Base-by-base conservation (phyloP, 2,888 invertebrate genomes). In the Apomyelois bistriatella region DNA sequence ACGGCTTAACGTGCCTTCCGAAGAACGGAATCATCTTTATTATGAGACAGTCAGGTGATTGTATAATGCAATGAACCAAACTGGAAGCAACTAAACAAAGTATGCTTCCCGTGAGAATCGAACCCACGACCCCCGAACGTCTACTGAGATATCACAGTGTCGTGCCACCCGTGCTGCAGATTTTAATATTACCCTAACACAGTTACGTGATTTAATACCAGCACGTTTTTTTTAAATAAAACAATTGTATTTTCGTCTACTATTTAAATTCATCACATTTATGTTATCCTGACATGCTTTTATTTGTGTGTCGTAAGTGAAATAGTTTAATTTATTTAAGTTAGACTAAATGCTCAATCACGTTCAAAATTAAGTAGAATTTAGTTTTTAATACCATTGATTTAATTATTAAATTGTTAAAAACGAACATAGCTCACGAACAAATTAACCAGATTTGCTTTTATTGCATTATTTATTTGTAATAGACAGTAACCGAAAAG, bases 371-470 rank as follows among this genome's bases (percentile, higher is more conserved):
- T 48, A 50, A 28, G 13, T 49, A 40, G 15, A 52, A 46, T 42
- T 54, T 53, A 35, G 51, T 43, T 52, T 7, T 55, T 54, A 43
- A 52, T 52, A 52, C 52, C 49, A 48, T 50, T 54, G 53, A 50
- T 22, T 22, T 22, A n/a, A n/a, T n/a, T n/a, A n/a, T 28, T 53
- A 53, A 56, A 56, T 54, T 57, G 10, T 30, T 40, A 16, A 16
- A 40, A 30, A 49, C 4, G 40, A 59, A 56, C 54, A 38, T 54
- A 48, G 53, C 42, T 35, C 53, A 52, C 46, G 37, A 57, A 59
- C 51, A 42, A 42, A 51, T 53, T 51, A 49, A 40, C 49, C 49
- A 50, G 49, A 40, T 40, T 30, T 50, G 49, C 41, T 40, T 50
- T 50, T 50, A 50, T 40, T 30, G 49, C 49, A 50, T 50, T 50